Conservation (phyloP, 1,140 invertebrate species). For the Papilio dardanus region DNA sequence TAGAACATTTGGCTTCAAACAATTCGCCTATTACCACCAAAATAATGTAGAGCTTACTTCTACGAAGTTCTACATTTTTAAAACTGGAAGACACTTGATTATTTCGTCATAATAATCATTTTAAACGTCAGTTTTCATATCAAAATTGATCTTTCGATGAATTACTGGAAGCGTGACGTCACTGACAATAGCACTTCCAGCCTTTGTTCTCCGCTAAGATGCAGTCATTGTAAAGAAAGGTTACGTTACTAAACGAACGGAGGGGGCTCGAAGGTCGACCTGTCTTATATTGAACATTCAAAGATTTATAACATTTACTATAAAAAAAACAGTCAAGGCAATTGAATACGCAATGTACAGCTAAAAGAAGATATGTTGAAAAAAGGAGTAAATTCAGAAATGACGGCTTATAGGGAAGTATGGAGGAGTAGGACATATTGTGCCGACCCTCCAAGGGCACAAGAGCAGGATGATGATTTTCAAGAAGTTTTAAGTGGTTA, state of each 20-base stretch:
- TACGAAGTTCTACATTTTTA: background rate
- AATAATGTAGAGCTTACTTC: background rate
- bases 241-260: conserved; percentile 60
- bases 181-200: conserved; percentile 9
- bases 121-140: background rate
- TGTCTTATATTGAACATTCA: conserved; percentile 56
- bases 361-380: too few species aligned
- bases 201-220: conserved; percentile 39
- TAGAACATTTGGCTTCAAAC: background rate
- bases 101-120: background rate
- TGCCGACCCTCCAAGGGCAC: too few species aligned
- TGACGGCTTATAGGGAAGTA: too few species aligned
- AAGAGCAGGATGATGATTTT: too few species aligned
- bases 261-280: conserved; percentile 64
- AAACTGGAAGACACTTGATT: background rate
- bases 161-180: background rate
- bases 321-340: conserved; percentile 45
- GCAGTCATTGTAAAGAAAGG: conserved; percentile 54
- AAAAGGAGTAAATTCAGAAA: too few species aligned
- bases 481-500: too few species aligned
- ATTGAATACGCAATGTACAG: background rate
- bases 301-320: conserved; percentile 49
- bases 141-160: background rate
- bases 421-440: too few species aligned
- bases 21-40: background rate